These are phyloP conservation scores for Gymnogyps californianus DNA, from an alignment of 2,113 vertebrate genomes.

Conservation along the genomic window DNA sequence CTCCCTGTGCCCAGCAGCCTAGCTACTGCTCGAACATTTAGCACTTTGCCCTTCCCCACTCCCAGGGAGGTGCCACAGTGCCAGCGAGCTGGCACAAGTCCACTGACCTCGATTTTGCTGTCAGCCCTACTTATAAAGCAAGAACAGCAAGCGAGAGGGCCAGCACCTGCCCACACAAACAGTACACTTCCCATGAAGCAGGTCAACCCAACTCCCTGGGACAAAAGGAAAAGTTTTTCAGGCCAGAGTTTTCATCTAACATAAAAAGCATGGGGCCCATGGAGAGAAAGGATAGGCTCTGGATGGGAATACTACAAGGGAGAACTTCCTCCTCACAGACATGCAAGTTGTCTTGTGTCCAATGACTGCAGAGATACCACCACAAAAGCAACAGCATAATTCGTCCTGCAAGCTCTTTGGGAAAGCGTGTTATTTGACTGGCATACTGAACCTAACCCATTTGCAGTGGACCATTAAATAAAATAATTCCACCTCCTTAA, in stretches of 20 bases:
- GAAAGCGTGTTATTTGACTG: accelerated
- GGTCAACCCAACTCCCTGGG: not conserved
- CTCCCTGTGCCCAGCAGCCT: not conserved
- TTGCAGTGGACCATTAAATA: not conserved
- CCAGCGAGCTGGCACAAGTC: not conserved
- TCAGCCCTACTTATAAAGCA: not conserved
- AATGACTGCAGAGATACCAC: not conserved
- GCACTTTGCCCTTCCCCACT: not conserved
- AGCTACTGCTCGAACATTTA: not conserved
- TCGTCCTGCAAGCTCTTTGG: not conserved
- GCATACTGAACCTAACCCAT: not conserved
- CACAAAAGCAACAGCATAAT: not conserved
- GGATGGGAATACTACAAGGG: not conserved
- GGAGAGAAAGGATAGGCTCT: not conserved
- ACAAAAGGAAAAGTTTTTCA: not conserved
- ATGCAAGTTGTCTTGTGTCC: not conserved
- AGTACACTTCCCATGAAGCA: not conserved
- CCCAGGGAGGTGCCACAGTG: not conserved
- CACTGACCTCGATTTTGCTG: not conserved
- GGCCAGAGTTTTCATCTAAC: not conserved
- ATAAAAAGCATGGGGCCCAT: accelerated
- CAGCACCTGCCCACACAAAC: not conserved
- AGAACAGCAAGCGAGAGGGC: not conserved
- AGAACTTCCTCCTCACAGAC: not conserved
- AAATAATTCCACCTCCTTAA: not conserved